Percentiles rank a stretch among this genome's conserved stretches.
Conservation (phyloP, 2,888 invertebrate species). For the Anthoptus insignis region DNA sequence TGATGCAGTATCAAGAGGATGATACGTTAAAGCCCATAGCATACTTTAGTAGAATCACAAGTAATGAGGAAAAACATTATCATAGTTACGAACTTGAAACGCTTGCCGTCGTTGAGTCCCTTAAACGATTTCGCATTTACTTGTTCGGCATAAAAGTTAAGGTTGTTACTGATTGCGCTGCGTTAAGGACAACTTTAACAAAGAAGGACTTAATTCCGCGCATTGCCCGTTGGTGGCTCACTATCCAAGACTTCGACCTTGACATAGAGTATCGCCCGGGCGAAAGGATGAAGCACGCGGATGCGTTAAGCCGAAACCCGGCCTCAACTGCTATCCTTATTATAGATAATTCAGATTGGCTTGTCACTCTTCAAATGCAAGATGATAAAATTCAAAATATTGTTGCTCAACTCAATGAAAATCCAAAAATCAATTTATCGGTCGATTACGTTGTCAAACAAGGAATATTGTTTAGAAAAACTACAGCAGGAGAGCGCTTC, state of each 20-base stretch:
- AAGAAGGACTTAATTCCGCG: slow-evolving; percentile 50
- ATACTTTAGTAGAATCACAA: slow-evolving; percentile 15
- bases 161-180: slow-evolving; percentile 55
- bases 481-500: slow-evolving; percentile 8
- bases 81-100: neutral
- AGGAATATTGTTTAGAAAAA: too few species aligned
- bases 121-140: slow-evolving; percentile 18
- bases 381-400: slow-evolving; percentile 11
- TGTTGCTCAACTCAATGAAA: neutral
- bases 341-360: slow-evolving; percentile 15
- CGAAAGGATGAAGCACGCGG: slow-evolving; percentile 54
- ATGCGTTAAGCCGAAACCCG: slow-evolving; percentile 56
- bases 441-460: slow-evolving; percentile 14
- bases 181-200: slow-evolving; percentile 50
- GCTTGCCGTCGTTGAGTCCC: slow-evolving; percentile 52
- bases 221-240: slow-evolving; percentile 56
- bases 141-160: slow-evolving; percentile 28
- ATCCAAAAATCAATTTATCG: slow-evolving; percentile 1
- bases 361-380: slow-evolving; percentile 15
- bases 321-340: neutral
- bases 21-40: neutral
- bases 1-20: slow-evolving; percentile 6
- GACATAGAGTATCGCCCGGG: slow-evolving; percentile 55
- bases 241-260: slow-evolving; percentile 56
- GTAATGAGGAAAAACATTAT: slow-evolving; percentile 12